A percentile compares a stretch with the other conserved stretches of the same genome.
Conservation (phyloP, 2,113 vertebrate species). For the Ageneiosus marmoratus region DNA sequence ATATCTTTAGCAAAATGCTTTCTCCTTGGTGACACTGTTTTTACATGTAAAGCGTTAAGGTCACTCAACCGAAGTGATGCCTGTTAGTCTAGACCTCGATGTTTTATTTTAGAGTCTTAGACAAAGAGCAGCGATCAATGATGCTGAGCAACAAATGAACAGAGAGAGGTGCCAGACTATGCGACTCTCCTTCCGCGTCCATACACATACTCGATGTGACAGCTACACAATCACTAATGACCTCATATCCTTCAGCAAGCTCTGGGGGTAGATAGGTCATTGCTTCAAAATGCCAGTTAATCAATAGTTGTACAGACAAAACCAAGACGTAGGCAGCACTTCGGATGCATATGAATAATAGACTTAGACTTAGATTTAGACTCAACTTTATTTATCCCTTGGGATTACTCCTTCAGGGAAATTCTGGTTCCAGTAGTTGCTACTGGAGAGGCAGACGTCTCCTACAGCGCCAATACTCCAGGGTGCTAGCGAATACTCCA, state of each 20-base stretch:
- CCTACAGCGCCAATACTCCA: too few species aligned
- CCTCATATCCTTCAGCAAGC: slow-evolving; percentile 28
- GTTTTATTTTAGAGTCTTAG: slow-evolving; percentile 27
- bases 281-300: slow-evolving; percentile 16
- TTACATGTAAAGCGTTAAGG: not conserved
- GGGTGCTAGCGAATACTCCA: too few species aligned
- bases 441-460: too few species aligned
- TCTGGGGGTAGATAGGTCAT: slow-evolving; percentile 8
- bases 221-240: slow-evolving; percentile 39
- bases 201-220: slow-evolving; percentile 42
- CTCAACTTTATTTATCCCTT: too few species aligned
- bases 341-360: not conserved
- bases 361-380: too few species aligned
- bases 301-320: not conserved
- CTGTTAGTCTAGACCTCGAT: slow-evolving; percentile 30
- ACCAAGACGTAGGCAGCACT: too few species aligned
- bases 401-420: too few species aligned
- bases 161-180: slow-evolving; percentile 22
- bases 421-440: too few species aligned
- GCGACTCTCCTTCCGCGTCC: slow-evolving; percentile 23
- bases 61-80: slow-evolving; percentile 6
- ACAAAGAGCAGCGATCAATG: slow-evolving; percentile 50
- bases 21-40: not conserved
- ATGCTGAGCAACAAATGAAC: slow-evolving; percentile 43
- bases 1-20: not conserved